Evolutionary conservation across 2,797 vertebrate genomes (phyloP).

Genomic region (Nannoperca australis): DNA sequence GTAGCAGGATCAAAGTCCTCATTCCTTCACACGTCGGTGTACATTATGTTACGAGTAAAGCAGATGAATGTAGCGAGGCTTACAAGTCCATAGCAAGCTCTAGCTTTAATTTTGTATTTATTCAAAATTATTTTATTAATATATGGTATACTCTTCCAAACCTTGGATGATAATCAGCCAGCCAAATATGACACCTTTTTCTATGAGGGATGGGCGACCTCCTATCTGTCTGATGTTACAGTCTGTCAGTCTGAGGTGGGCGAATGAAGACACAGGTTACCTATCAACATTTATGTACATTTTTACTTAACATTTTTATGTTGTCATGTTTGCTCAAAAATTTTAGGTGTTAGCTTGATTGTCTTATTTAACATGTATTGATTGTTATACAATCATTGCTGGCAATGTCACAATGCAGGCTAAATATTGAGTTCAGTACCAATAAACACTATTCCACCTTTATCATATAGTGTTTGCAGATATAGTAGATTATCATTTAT

Average conservation of each 20-base stretch:
- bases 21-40: constrained; percentile 39
- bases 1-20: constrained; percentile 69
- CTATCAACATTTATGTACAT: not conserved
- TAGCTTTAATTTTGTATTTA: constrained; percentile 11
- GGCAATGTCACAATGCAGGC: constrained; percentile 3
- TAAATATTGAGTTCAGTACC: constrained; percentile 11
- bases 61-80: not conserved
- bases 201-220: constrained; percentile 65
- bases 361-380: not conserved
- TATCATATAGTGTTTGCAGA: not conserved
- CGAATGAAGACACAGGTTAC: constrained; percentile 30
- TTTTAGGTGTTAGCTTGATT: constrained; percentile 1
- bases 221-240: constrained; percentile 68
- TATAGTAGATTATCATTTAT: not conserved
- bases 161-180: constrained; percentile 63
- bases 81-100: not conserved
- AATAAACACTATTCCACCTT: not conserved
- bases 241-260: constrained; percentile 73
- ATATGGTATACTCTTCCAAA: constrained; percentile 22
- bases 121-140: constrained; percentile 12
- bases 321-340: not conserved
- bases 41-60: not conserved
- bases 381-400: constrained; percentile 12
- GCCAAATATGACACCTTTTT: constrained; percentile 78
- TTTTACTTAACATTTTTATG: not conserved